Evolutionary conservation across 92 coral and sea anemone species (phyloP).

Genomic region (Umimayanthus kanabou): DNA sequence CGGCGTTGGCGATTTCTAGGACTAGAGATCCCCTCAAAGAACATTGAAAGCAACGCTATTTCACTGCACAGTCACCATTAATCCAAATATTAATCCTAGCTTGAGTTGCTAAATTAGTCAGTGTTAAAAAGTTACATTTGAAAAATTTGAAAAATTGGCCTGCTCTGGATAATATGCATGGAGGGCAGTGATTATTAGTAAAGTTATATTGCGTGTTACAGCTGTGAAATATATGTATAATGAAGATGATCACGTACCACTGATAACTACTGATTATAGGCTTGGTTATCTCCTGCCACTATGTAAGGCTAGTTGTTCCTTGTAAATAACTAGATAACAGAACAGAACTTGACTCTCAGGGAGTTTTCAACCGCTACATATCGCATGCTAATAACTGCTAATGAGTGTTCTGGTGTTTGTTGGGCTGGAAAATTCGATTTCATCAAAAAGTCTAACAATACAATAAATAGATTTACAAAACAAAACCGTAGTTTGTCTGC

Average conservation of each 20-base stretch:
- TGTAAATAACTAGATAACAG: neutral
- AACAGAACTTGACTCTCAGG: neutral
- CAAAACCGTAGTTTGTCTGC: neutral
- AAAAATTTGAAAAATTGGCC: too few species aligned
- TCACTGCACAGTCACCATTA: too few species aligned
- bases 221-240: neutral
- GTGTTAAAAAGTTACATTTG: too few species aligned
- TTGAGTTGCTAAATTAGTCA: too few species aligned
- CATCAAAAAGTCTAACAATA: constrained; percentile 7
- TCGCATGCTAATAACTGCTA: neutral
- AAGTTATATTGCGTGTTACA: neutral
- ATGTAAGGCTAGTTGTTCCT: neutral
- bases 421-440: constrained; percentile 2
- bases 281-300: neutral
- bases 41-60: too few species aligned
- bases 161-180: neutral
- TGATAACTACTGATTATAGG: neutral
- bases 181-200: too few species aligned
- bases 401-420: neutral
- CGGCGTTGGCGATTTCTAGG: too few species aligned
- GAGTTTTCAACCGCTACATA: neutral
- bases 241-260: neutral
- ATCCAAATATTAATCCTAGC: too few species aligned
- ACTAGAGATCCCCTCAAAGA: too few species aligned
- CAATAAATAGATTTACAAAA: constrained; percentile 2